Base-by-base conservation (phyloP, 2,888 invertebrate species). In the Oligia strigilis region DNA sequence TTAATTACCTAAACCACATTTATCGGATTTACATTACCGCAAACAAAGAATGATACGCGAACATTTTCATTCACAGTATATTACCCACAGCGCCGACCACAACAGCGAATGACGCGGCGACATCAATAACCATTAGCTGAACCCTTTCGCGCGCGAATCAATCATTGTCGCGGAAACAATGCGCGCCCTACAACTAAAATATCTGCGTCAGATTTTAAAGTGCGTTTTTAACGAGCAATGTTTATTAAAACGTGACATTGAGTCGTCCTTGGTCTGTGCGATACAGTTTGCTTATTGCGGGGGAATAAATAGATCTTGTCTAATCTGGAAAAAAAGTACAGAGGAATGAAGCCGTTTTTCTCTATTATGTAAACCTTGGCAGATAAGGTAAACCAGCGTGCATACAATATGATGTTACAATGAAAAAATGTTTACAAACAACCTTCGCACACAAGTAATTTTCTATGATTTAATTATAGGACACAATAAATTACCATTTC, bases 91-190 rank as follows among this genome's bases (percentile, higher is more conserved):
- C 72, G 55, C 58, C 73, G 87, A 81, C 85, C 77, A 72, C 77
- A 83, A 83, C 87, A 78, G 74, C 78, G 72, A 79, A 76, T 79
- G 74, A 80, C 80, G 83, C 73, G 77, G 82, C 77, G 78, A 83
- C 89, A 90, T 86, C 89, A 88, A 90, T 86, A 88, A 89, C 90
- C 90, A 91, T 91, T 92, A 92, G 86, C 84, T 70, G 83, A 82
- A 81, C 88, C 90, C 88, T 83, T 85, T 87, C 72, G 73, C 77
- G 71, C 72, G 80, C 71, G 79, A 81, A 91, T 91, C 87, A 88
- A 89, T 91, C 91, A 88, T 91, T 90, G 91, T 91, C 90, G 88
- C 80, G 86, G 83, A 81, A 87, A 90, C 90, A 90, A 90, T 87
- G 84, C 84, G 60, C 81, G 81, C 73, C 67, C 74, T 86, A 69